Conservation (phyloP, 2,113 vertebrate species). For the Poecilia latipinna region DNA sequence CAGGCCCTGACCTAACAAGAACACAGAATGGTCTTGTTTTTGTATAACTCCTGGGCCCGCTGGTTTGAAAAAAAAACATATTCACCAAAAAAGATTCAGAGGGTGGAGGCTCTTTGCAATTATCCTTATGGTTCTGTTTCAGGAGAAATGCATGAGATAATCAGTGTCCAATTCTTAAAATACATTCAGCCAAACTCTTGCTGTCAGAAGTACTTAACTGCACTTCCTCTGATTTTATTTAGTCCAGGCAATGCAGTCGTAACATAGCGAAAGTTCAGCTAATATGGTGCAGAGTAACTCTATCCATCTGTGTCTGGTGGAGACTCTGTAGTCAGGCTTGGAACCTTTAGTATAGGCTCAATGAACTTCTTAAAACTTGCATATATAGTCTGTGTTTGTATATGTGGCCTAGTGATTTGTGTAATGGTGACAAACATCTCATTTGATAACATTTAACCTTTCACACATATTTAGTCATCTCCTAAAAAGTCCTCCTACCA, state of each 20-base stretch:
- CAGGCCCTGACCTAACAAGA: conserved; percentile 16
- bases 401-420: background rate
- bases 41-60: background rate
- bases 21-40: conserved; percentile 23
- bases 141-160: conserved; percentile 26
- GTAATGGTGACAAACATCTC: conserved; percentile 10
- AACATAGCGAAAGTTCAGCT: conserved; percentile 10
- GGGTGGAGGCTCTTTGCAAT: conserved; percentile 20
- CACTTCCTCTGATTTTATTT: conserved; percentile 30
- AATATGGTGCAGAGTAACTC: conserved; percentile 27
- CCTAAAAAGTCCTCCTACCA: background rate
- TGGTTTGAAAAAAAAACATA: conserved; percentile 13
- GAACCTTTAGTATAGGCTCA: background rate
- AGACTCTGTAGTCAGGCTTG: conserved; percentile 12
- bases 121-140: conserved; percentile 8
- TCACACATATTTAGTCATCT: background rate
- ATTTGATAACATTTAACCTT: background rate
- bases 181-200: conserved; percentile 53
- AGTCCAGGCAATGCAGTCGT: conserved; percentile 16
- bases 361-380: background rate
- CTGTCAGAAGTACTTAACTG: conserved; percentile 41
- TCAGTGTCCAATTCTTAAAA: conserved; percentile 30
- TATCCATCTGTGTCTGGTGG: conserved; percentile 25
- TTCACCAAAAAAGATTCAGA: conserved; percentile 2
- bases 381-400: background rate